phyloP scores from a whole-genome alignment of 92 coral and sea anemone genomes.

The Siderastrea radians region DNA sequence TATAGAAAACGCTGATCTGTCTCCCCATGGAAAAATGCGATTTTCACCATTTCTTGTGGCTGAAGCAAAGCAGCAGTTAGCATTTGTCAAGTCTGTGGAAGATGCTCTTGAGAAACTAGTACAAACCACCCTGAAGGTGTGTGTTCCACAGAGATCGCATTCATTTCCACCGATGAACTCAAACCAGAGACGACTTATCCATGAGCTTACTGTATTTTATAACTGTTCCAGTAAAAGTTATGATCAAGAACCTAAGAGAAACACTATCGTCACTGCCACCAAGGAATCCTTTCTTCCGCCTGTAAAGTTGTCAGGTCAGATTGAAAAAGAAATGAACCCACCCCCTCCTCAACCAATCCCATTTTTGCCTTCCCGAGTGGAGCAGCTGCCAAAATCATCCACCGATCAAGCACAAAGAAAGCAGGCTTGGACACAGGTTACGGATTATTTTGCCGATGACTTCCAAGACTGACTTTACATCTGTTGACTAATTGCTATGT shows the following conservation, averaged over 20 bases:
- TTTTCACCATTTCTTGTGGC: constrained; percentile 85
- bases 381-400: constrained; percentile 54
- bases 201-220: constrained; percentile 89
- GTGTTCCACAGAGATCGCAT: constrained; percentile 75
- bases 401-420: constrained; percentile 44
- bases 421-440: constrained; percentile 79
- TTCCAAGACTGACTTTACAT: constrained; percentile 62
- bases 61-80: constrained; percentile 87
- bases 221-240: constrained; percentile 88
- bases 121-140: constrained; percentile 60
- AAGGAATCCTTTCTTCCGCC: constrained; percentile 88
- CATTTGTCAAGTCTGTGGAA: constrained; percentile 87
- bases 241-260: constrained; percentile 93
- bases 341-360: constrained; percentile 95
- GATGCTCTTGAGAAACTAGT: constrained; percentile 85
- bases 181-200: constrained; percentile 90
- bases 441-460: constrained; percentile 95
- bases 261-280: constrained; percentile 93
- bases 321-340: constrained; percentile 84
- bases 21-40: constrained; percentile 55
- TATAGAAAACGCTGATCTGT: constrained; percentile 72
- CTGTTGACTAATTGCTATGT: background rate
- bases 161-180: constrained; percentile 90
- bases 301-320: constrained; percentile 80
- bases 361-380: constrained; percentile 69